A percentile compares a stretch with the other conserved stretches of the same genome.
phyloP scores from a whole-genome alignment of 1,140 invertebrate genomes.

The Teleopsis dalmanni region DNA sequence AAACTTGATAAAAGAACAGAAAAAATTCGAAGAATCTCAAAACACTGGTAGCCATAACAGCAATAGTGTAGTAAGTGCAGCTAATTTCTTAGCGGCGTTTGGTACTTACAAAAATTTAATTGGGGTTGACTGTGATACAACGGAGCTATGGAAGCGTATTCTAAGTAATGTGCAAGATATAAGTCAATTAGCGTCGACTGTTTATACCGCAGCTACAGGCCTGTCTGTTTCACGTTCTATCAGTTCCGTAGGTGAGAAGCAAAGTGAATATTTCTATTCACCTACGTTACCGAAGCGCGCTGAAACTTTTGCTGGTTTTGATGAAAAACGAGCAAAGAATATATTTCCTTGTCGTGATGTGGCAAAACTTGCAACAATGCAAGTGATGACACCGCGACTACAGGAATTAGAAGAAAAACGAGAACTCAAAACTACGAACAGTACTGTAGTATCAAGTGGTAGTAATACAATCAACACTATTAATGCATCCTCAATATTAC shows the following conservation, averaged over 20 bases:
- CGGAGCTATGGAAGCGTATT: constrained; percentile 61
- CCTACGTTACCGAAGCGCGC: constrained; percentile 81
- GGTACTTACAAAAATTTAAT: constrained; percentile 52
- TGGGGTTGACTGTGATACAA: constrained; percentile 54
- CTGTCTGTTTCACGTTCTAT: constrained; percentile 69
- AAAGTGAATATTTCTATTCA: constrained; percentile 72
- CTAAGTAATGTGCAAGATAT: constrained; percentile 57
- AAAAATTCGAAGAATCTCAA: constrained; percentile 13
- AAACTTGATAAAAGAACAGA: constrained; percentile 58
- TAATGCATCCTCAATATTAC: constrained; percentile 37
- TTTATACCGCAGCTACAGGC: constrained; percentile 64
- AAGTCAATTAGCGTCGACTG: constrained; percentile 61
- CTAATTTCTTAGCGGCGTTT: constrained; percentile 38
- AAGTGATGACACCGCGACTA: constrained; percentile 27
- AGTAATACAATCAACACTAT: constrained; percentile 24
- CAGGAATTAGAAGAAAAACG: constrained; percentile 37
- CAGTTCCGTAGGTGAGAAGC: constrained; percentile 84
- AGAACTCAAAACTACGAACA: constrained; percentile 19
- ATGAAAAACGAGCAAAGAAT: constrained; percentile 51
- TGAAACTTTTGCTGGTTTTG: constrained; percentile 92
- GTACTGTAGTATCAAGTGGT: constrained; percentile 4
- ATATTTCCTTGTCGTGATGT: constrained; percentile 20
- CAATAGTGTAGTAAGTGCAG: constrained; percentile 17
- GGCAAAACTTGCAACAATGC: constrained; percentile 21
- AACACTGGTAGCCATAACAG: background rate